Conservation (phyloP, 2,888 invertebrate species). For the Anthrax anthrax region DNA sequence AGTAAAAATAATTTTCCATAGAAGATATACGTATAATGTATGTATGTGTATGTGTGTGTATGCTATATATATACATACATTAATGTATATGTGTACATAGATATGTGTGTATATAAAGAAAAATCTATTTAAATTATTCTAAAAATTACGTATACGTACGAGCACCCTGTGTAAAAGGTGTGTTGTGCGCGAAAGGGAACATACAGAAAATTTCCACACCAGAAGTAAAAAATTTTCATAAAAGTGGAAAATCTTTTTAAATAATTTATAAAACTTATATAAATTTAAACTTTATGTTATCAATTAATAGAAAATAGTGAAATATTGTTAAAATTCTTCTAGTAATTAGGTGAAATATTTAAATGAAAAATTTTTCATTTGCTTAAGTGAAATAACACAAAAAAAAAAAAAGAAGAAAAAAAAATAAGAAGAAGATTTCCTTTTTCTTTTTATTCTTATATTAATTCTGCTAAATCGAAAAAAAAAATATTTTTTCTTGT, state of each 20-base stretch:
- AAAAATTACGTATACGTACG: too few species aligned
- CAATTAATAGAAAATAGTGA: slow-evolving; percentile 7
- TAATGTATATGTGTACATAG: too few species aligned
- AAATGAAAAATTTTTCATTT: too few species aligned
- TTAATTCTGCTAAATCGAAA: too few species aligned
- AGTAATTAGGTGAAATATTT: too few species aligned
- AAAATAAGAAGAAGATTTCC: too few species aligned
- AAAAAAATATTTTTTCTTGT: background rate
- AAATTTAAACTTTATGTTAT: slow-evolving; percentile 1
- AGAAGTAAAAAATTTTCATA: slow-evolving; percentile 7
- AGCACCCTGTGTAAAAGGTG: slow-evolving; percentile 15
- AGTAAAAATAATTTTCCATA: too few species aligned
- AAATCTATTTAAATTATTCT: background rate
- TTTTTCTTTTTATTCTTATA: too few species aligned
- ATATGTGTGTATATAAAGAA: too few species aligned
- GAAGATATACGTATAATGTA: too few species aligned
- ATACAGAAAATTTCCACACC: slow-evolving; percentile 15
- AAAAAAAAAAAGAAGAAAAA: slow-evolving; percentile 2
- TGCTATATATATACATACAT: too few species aligned
- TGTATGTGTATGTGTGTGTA: too few species aligned
- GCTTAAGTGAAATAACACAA: background rate
- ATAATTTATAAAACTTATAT: background rate
- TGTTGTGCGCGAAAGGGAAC: slow-evolving; percentile 16
- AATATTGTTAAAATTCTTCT: slow-evolving; percentile 2
- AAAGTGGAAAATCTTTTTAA: background rate